Conservation (phyloP, 2,888 invertebrate species). For the Hyppa rectilinea region DNA sequence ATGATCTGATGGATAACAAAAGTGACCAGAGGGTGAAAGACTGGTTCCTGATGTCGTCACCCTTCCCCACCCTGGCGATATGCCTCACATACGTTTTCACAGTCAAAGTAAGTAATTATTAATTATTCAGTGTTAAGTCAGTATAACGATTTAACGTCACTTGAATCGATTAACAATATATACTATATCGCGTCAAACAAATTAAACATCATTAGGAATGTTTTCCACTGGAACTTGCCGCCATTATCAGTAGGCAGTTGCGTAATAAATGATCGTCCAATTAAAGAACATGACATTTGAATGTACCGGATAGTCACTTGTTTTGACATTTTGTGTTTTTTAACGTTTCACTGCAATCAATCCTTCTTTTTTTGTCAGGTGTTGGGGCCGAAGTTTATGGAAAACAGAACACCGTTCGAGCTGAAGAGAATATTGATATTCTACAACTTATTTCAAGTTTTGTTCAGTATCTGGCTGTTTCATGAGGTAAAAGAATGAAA, state of each 20-base stretch:
- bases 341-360: slow-evolving; percentile 16
- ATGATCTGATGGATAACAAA: slow-evolving; percentile 95
- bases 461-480: slow-evolving; percentile 94
- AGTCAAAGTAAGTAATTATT: slow-evolving; percentile 91
- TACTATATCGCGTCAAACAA: slow-evolving; percentile 64
- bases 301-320: slow-evolving; percentile 12
- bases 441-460: slow-evolving; percentile 96
- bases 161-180: slow-evolving; percentile 61
- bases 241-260: slow-evolving; percentile 46
- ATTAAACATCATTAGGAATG: slow-evolving; percentile 69
- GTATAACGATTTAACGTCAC: slow-evolving; percentile 54
- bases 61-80: slow-evolving; percentile 94
- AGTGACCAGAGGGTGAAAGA: slow-evolving; percentile 95
- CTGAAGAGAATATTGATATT: slow-evolving; percentile 94
- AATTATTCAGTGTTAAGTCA: slow-evolving; percentile 16
- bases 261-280: slow-evolving; percentile 48
- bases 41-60: slow-evolving; percentile 96
- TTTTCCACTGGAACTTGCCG: slow-evolving; percentile 71
- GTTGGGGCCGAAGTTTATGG: slow-evolving; percentile 95
- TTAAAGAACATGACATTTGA: slow-evolving; percentile 46
- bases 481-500: slow-evolving; percentile 90
- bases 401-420: slow-evolving; percentile 95
- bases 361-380: slow-evolving; percentile 84
- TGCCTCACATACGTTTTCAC: slow-evolving; percentile 94
- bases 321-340: slow-evolving; percentile 19